phyloP scores from a whole-genome alignment of 1,140 invertebrate genomes.

The Zaprionus inermis region DNA sequence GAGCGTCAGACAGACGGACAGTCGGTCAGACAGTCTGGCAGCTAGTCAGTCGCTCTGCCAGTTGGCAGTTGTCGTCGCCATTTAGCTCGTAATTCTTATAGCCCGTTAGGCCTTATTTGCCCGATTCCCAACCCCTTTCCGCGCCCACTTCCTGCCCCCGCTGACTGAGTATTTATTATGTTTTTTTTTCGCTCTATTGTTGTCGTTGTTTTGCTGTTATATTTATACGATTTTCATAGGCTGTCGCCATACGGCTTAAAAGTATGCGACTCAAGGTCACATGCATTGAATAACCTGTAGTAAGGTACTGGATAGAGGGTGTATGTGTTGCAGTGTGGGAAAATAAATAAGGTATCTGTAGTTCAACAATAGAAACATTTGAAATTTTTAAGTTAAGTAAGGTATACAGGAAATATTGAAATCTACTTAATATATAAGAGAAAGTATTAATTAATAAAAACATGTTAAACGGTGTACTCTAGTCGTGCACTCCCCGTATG shows the following conservation, averaged over 20 bases:
- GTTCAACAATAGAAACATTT: too few relatives aligned
- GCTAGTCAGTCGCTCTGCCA: constrained; percentile 23
- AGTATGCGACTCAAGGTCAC: constrained; percentile 50
- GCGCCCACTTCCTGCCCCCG: neutral
- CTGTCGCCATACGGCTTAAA: constrained; percentile 42
- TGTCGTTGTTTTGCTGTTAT: constrained; percentile 26
- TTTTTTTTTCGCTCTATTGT: constrained; percentile 17
- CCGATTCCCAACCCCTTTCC: constrained; percentile 22
- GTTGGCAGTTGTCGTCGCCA: constrained; percentile 53
- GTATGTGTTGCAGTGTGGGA: too few relatives aligned
- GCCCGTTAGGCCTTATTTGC: constrained; percentile 62
- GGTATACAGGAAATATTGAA: too few relatives aligned
- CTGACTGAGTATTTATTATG: constrained; percentile 42
- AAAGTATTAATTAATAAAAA: too few relatives aligned
- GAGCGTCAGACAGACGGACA: neutral
- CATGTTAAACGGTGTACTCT: neutral
- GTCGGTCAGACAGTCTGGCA: neutral
- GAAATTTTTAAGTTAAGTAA: too few relatives aligned
- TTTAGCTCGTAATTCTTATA: constrained; percentile 64
- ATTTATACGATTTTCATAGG: constrained; percentile 43
- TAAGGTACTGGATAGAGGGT: neutral
- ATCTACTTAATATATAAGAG: too few relatives aligned
- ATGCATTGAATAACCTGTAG: constrained; percentile 8
- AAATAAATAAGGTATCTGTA: too few relatives aligned
- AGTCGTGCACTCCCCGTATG: neutral